Evolutionary conservation across 1,140 invertebrate genomes (phyloP), one percentile per base, ranked within the genome.

Genomic region (Linepithema humile): DNA sequence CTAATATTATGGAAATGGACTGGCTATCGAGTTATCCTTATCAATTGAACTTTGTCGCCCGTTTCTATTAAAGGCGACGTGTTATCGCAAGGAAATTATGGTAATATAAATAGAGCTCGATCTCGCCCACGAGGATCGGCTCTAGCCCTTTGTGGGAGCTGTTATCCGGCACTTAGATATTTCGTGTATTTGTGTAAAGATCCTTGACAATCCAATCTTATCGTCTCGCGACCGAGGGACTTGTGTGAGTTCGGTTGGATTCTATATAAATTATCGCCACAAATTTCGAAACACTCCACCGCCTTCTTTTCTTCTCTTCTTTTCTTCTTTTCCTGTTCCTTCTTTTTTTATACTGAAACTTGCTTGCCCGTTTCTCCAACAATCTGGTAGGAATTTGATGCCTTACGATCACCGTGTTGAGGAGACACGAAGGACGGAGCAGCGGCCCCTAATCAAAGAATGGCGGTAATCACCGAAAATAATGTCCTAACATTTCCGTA

Each of bases 401-500:
- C 84, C 78, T 89, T 57, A 59, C 77, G 67, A 67, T 72, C 45
- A 17, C 10, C 57, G 17, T 53, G 15, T 26, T 45, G 57, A 48
- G 73, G 5, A 50, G 62, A 45, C 23, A 29, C 4, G n/a, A 35
- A 20, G 10, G 20, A 23, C 17, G 38, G 67, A 65, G 59, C 40
- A 38, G 73, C 57, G 86, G 83, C 80, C 78, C 55, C 85, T 90
- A 91, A 90, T 91, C 89, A 86, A 91, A 90, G 88, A 92, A 91
- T 90, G 84, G 82, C 87, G 83, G 89, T 90, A 91, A 92, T 91
- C 89, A 86, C 84, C 88, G 74, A 91, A 91, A 92, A 89, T 92
- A 92, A 92, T 88, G 89, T 89, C 77, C 83, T 38, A 62, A 83
- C 85, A 72, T 89, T 89, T 89, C n/a, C 85, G 70, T 90, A 86